Evolutionary conservation across 2,888 invertebrate species (phyloP).

Genomic region (Himalopsyche tibetana): DNA sequence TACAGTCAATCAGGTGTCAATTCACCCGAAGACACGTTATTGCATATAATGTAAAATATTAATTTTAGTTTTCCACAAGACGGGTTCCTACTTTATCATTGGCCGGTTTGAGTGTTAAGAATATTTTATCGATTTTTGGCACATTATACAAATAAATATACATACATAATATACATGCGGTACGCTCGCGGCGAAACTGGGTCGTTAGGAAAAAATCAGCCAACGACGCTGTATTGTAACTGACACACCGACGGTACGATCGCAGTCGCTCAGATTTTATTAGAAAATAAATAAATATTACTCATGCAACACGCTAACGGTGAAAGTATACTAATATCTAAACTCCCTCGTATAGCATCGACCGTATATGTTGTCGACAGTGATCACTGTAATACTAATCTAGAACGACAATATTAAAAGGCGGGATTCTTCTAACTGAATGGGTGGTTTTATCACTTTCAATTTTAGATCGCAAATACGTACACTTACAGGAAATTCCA

Average conservation of each 20-base stretch:
- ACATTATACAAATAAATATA: constrained; percentile 19
- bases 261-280: background rate
- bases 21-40: background rate
- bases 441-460: constrained; percentile 29
- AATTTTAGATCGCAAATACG: background rate
- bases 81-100: background rate
- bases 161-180: constrained; percentile 3
- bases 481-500: background rate
- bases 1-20: background rate
- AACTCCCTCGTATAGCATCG: background rate
- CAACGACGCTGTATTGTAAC: background rate
- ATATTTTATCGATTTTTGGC: constrained; percentile 26
- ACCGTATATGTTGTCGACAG: background rate
- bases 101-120: constrained; percentile 29
- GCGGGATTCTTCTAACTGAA: background rate
- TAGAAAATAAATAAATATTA: constrained; percentile 11
- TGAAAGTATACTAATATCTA: background rate
- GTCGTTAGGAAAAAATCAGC: background rate
- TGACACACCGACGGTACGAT: background rate
- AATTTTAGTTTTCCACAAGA: background rate
- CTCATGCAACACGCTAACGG: background rate
- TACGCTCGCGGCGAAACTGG: background rate
- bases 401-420: constrained; percentile 4
- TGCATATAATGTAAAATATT: background rate
- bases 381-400: background rate